Evolutionary conservation across 92 coral and sea anemone genomes (phyloP).

Genomic region (Phenganax subtilis): DNA sequence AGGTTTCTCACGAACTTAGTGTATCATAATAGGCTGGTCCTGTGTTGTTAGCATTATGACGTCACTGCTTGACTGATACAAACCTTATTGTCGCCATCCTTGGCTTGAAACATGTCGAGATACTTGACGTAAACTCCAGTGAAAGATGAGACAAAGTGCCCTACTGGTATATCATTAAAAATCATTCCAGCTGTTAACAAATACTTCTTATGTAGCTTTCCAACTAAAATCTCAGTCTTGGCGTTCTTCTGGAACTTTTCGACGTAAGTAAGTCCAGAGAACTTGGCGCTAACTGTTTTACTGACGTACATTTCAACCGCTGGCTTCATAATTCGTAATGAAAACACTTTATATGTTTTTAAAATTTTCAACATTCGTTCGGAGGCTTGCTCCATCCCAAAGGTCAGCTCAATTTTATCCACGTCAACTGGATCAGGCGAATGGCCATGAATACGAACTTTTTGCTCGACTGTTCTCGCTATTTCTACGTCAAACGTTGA

Average conservation of each 20-base stretch:
- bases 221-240: conserved; percentile 62
- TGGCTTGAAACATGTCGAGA: conserved; percentile 57
- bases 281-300: conserved; percentile 61
- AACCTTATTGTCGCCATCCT: conserved; percentile 27
- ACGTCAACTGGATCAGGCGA: conserved; percentile 77
- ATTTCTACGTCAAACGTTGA: conserved; percentile 64
- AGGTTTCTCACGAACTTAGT: too few species aligned
- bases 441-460: conserved; percentile 58
- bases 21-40: too few species aligned
- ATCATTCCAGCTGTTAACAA: conserved; percentile 68
- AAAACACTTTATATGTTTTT: conserved; percentile 56
- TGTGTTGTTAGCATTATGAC: background rate
- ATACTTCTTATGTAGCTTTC: conserved; percentile 51
- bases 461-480: conserved; percentile 50
- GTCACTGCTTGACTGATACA: background rate
- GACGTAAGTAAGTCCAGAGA: conserved; percentile 60
- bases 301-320: conserved; percentile 63
- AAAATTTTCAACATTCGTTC: conserved; percentile 51
- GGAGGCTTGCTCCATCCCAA: conserved; percentile 57
- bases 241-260: conserved; percentile 54
- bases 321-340: conserved; percentile 67
- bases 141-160: conserved; percentile 56
- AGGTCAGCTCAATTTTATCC: conserved; percentile 60
- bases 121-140: conserved; percentile 58
- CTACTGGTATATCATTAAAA: conserved; percentile 55